These are phyloP conservation scores for Cantharis flavilabris DNA, from an alignment of 2,888 invertebrate genomes.

Conservation along the genomic window DNA sequence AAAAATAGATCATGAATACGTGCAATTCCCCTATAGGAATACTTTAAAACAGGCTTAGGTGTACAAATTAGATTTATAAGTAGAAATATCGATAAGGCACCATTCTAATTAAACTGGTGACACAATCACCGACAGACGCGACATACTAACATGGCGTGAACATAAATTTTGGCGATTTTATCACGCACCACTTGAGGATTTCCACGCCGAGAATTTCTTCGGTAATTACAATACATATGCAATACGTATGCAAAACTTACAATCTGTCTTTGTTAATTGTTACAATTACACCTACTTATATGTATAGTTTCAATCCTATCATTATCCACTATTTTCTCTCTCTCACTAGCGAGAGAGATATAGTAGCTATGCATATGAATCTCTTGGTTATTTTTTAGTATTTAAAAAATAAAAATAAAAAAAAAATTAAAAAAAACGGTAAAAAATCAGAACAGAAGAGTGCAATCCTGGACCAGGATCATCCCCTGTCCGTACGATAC, in stretches of 20 bases:
- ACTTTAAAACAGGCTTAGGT: not conserved
- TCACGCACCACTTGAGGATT: constrained; percentile 43
- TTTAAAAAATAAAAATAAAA: no score
- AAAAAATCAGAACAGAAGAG: no score
- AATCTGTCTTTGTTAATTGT: not conserved
- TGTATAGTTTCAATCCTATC: not conserved
- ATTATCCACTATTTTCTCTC: not conserved
- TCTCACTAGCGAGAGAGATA: not conserved
- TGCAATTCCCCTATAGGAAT: not conserved
- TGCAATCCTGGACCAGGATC: no score
- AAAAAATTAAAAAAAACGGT: no score
- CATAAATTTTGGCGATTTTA: constrained; percentile 46
- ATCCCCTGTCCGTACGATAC: no score
- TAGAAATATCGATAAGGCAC: constrained; percentile 39
- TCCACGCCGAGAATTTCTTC: constrained; percentile 15
- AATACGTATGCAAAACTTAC: not conserved
- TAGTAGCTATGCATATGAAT: no score
- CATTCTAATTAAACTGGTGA: constrained; percentile 50
- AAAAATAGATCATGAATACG: constrained; percentile 7
- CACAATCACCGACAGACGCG: constrained; percentile 48
- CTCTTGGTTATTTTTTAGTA: no score
- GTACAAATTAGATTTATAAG: constrained; percentile 2
- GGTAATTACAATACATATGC: not conserved
- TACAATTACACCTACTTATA: not conserved
- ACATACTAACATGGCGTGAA: constrained; percentile 44